These are phyloP conservation scores for Epinephelus malabaricus DNA, from an alignment of 2,797 vertebrate species.

Conservation along the genomic window DNA sequence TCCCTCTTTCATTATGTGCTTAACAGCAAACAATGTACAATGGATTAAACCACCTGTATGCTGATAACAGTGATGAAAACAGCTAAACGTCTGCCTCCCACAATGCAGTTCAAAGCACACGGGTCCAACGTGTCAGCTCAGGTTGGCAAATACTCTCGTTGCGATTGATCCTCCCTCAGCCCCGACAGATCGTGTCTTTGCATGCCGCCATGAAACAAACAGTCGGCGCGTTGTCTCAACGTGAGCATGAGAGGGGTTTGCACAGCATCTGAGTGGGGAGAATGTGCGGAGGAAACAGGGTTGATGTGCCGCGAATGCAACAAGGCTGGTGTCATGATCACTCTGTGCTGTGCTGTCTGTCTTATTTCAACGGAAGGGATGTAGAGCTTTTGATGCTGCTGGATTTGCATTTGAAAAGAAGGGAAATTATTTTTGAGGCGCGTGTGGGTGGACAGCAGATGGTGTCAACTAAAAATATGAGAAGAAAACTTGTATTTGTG, in stretches of 20 bases:
- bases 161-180: conserved; percentile 70
- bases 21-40: conserved; percentile 63
- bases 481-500: not conserved
- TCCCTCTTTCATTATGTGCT: conserved; percentile 70
- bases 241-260: conserved; percentile 26
- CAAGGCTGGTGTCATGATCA: conserved; percentile 21
- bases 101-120: conserved; percentile 71
- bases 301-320: conserved; percentile 23
- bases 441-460: conserved; percentile 43
- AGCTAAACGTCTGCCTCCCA: conserved; percentile 70
- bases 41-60: conserved; percentile 71
- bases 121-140: conserved; percentile 73
- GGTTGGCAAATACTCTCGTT: conserved; percentile 52
- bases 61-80: conserved; percentile 63
- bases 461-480: conserved; percentile 4
- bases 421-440: conserved; percentile 23
- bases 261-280: conserved; percentile 28
- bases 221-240: conserved; percentile 34
- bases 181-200: conserved; percentile 71
- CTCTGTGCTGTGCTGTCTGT: not conserved
- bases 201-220: conserved; percentile 54
- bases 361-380: conserved; percentile 25
- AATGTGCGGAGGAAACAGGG: conserved; percentile 37
- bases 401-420: conserved; percentile 8
- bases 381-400: conserved; percentile 15